phyloP scores from a whole-genome alignment of 2,113 vertebrate genomes.

The Urocolius indicus region DNA sequence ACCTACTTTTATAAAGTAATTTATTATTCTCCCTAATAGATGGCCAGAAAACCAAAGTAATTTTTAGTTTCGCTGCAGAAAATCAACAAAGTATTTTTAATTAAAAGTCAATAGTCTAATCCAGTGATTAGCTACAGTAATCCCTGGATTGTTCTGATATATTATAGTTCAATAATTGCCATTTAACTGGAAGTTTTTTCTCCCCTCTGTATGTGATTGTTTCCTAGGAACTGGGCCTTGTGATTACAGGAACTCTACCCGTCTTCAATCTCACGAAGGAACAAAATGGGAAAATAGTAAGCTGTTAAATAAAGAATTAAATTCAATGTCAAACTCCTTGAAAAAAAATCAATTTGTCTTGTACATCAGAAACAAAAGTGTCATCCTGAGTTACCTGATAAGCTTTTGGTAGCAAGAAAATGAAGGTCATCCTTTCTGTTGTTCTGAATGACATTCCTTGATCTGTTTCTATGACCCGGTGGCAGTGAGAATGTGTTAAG shows the following conservation, averaged over 20 bases:
- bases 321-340: neutral
- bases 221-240: conserved; percentile 88
- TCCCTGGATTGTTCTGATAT: neutral
- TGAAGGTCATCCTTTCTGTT: neutral
- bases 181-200: neutral
- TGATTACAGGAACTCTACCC: conserved; percentile 92
- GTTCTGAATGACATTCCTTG: neutral
- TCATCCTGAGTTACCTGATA: neutral
- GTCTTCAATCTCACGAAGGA: conserved; percentile 90
- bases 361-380: neutral
- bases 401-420: neutral
- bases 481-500: neutral
- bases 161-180: neutral
- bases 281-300: conserved; percentile 75
- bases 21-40: neutral
- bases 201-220: neutral
- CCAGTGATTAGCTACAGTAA: neutral
- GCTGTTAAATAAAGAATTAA: neutral
- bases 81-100: neutral
- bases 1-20: neutral
- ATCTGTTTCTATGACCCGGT: neutral
- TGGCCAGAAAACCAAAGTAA: neutral
- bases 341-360: neutral
- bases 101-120: neutral
- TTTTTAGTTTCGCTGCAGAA: neutral